Percentiles rank a stretch among this genome's conserved stretches.
Evolutionary conservation across 2,888 invertebrate species (phyloP).

Genomic region (Dolomedes plantarius): DNA sequence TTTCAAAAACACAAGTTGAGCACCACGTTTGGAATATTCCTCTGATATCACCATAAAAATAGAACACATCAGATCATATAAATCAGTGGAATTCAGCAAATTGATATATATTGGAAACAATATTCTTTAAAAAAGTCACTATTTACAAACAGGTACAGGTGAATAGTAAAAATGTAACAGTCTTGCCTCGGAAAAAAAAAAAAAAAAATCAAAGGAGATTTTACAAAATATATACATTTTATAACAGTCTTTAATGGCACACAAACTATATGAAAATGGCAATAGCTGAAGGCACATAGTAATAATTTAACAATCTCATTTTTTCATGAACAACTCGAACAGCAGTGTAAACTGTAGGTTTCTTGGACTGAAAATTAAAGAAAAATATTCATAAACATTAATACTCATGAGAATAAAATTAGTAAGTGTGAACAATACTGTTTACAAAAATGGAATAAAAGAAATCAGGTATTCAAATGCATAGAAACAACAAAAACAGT

Average conservation of each 20-base stretch:
- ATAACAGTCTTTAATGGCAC: neutral
- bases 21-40: neutral
- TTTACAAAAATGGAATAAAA: too few species aligned
- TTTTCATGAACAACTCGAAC: conserved; percentile 9
- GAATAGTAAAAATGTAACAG: neutral
- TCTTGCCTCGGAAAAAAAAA: neutral
- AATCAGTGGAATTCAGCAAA: conserved; percentile 1
- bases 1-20: conserved; percentile 2
- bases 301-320: neutral
- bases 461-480: too few species aligned
- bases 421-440: too few species aligned
- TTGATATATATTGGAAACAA: neutral
- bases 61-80: conserved; percentile 3
- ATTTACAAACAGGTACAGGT: neutral
- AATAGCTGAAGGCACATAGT: neutral
- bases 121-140: neutral
- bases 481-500: neutral
- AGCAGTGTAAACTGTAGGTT: conserved; percentile 34
- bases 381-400: neutral
- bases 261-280: neutral
- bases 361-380: conserved; percentile 32
- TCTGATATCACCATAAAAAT: neutral
- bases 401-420: too few species aligned
- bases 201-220: neutral
- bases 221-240: conserved; percentile 7